Evolutionary conservation across 2,797 vertebrate species (phyloP).

Genomic region (Coluber constrictor): DNA sequence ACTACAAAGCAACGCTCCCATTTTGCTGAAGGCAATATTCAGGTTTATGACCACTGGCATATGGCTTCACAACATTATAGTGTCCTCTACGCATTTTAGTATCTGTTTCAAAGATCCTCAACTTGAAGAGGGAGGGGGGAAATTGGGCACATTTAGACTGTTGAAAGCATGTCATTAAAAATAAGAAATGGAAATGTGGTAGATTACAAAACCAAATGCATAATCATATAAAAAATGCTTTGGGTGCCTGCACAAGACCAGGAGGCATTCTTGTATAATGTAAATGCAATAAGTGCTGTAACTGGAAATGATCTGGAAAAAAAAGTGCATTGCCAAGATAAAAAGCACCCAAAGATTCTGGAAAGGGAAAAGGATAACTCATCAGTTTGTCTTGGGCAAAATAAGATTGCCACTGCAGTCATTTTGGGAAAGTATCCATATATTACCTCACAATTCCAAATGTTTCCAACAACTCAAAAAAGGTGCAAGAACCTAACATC

Average conservation of each 20-base stretch:
- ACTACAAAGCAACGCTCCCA: not conserved
- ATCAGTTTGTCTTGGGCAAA: not conserved
- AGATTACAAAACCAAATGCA: not conserved
- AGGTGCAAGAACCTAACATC: not conserved
- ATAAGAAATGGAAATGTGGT: not conserved
- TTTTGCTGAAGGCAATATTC: not conserved
- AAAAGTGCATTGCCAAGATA: not conserved
- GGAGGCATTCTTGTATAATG: not conserved
- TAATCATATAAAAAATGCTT: not conserved
- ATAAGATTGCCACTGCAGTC: not conserved
- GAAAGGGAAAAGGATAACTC: not conserved
- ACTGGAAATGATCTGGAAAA: not conserved
- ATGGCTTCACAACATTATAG: not conserved
- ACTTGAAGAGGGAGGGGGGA: not conserved
- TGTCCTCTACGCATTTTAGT: not conserved
- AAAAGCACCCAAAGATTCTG: not conserved
- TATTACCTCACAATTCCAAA: not conserved
- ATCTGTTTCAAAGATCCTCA: not conserved
- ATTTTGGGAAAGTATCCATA: not conserved
- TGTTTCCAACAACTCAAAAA: not conserved
- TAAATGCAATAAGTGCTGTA: not conserved
- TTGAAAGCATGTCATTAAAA: not conserved
- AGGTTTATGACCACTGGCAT: not conserved
- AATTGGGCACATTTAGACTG: not conserved
- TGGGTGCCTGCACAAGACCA: not conserved